These are phyloP conservation scores for Cyprinodon variegatus DNA, from an alignment of 2,113 vertebrate species.

Conservation along the genomic window DNA sequence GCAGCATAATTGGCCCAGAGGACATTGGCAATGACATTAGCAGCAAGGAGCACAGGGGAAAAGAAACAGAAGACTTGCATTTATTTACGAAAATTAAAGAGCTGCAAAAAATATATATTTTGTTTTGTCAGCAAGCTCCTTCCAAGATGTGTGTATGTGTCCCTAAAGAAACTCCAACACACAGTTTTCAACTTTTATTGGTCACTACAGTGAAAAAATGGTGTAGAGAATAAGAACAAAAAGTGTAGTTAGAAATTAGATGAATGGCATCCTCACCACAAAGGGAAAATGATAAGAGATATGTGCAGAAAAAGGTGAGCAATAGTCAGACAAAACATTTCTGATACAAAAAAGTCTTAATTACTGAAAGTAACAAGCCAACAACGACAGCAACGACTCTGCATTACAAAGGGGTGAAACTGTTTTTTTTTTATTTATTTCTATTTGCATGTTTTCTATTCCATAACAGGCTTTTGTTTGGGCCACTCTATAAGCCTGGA, in stretches of 20 bases:
- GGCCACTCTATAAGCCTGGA: too few species aligned
- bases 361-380: background rate
- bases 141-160: slow-evolving; percentile 39
- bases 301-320: background rate
- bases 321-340: background rate
- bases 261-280: too few species aligned
- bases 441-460: too few species aligned
- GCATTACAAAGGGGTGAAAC: too few species aligned
- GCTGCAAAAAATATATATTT: slow-evolving; percentile 30
- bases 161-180: slow-evolving; percentile 39
- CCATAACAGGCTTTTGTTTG: too few species aligned
- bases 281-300: background rate
- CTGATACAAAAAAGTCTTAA: background rate
- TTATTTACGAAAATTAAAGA: slow-evolving; percentile 60
- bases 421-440: too few species aligned
- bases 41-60: slow-evolving; percentile 26
- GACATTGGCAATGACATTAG: slow-evolving; percentile 68
- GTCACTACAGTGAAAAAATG: background rate
- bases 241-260: background rate
- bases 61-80: slow-evolving; percentile 29
- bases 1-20: slow-evolving; percentile 65
- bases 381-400: too few species aligned
- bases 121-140: slow-evolving; percentile 64
- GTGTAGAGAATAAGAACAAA: background rate
- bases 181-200: slow-evolving; percentile 18